phyloP scores from a whole-genome alignment of 1,140 invertebrate genomes.

The Psilanteris sp. region DNA sequence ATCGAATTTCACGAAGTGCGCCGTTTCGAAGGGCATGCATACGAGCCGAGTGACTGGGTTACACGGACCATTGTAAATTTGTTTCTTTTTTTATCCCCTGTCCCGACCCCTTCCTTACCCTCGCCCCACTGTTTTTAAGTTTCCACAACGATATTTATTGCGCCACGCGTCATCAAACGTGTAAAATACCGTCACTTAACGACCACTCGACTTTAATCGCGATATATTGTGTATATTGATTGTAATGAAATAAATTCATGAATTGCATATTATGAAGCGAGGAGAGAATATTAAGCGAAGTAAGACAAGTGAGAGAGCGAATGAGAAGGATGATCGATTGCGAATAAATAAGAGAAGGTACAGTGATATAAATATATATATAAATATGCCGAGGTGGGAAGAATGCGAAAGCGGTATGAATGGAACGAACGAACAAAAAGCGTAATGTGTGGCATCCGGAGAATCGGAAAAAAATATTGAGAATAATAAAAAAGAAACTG shows the following conservation, averaged over 20 bases:
- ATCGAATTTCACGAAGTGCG: conserved; percentile 65
- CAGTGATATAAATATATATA: conserved; percentile 62
- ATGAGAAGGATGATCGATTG: conserved; percentile 12
- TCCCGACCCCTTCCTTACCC: background rate
- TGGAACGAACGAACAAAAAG: conserved; percentile 60
- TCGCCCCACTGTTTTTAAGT: conserved; percentile 36
- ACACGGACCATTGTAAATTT: conserved; percentile 73
- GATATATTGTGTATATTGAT: conserved; percentile 78
- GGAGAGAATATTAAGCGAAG: conserved; percentile 40
- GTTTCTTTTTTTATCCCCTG: conserved; percentile 16
- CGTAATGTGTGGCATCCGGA: conserved; percentile 47
- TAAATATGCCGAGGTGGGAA: conserved; percentile 54
- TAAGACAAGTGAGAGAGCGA: conserved; percentile 16
- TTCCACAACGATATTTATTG: conserved; percentile 77
- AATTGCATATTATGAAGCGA: conserved; percentile 60
- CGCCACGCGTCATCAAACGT: conserved; percentile 75
- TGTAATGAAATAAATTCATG: conserved; percentile 70
- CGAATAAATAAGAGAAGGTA: conserved; percentile 18
- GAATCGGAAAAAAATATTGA: conserved; percentile 56
- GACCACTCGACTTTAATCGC: conserved; percentile 74
- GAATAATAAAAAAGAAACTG: conserved; percentile 26
- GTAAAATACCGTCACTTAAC: conserved; percentile 78
- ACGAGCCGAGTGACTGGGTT: conserved; percentile 5
- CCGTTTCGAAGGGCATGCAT: conserved; percentile 11
- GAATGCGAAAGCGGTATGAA: conserved; percentile 59